Base-by-base conservation (phyloP, 1,140 invertebrate species). In the Thalassaphorura encarpata region DNA sequence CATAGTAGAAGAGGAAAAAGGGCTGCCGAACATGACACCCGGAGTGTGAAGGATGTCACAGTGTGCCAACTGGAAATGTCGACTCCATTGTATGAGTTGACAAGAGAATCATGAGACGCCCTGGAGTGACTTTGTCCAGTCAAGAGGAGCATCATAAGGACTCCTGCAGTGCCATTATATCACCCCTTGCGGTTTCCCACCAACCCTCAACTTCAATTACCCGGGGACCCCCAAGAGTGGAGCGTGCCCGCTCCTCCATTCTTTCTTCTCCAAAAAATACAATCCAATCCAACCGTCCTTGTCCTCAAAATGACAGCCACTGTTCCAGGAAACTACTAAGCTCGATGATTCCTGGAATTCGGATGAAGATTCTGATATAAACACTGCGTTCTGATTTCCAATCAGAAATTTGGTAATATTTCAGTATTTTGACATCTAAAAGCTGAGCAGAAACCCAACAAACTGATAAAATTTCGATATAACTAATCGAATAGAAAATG, bases 41-140 rank as follows among this genome's bases (percentile, higher is more conserved):
- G 51, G 50, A 42, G 56, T 58, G 56, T 54, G 56, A 58, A 58
- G 56, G 56, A 58, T 58, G 56, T 58, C 41, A 40, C 51, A 49
- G 33, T 53, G 56, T 11, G 33, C 56, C 47, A 58, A 54, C 51
- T 52, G 51, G 24, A 58, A 58, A 53, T 58, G 56, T 58, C 56
- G 51, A 54, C 24, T 31, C 33, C 40, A 54, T 58, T 58, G 56
- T 58, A 11, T 23, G 33, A 53, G 31, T 24, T 58, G 56, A 53
- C 56, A 50, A 46, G 42, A 11, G 56, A 58, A 31, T 53, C 43
- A 58, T 58, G 56, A 52, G 56, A 40, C 23, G 16, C 27, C 56
- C 50, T 36, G 56, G 21, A 28, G 56, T 52, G 51, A 26, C 43
- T 58, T 58, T 58, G 56, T 58, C 49, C 33, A 50, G 49, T 48